Percentiles rank a stretch among this genome's conserved stretches.
phyloP scores from a whole-genome alignment of 2,797 vertebrate genomes.

The Notolepis coatsorum region DNA sequence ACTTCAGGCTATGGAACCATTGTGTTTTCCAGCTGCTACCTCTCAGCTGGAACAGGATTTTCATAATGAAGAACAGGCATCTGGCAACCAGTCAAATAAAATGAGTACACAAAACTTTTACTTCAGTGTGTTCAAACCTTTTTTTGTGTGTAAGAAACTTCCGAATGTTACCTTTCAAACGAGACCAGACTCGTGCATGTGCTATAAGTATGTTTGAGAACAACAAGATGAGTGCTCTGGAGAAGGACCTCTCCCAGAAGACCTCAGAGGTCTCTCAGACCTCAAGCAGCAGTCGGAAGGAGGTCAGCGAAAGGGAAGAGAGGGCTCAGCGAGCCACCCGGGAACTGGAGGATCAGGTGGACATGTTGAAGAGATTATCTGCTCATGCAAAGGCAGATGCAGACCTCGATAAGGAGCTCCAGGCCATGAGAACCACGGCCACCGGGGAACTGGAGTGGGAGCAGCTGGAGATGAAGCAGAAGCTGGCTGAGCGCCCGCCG shows the following conservation, averaged over 20 bases:
- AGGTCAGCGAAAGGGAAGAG: conserved; percentile 82
- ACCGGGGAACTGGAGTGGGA: conserved; percentile 83
- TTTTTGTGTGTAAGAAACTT: too few species aligned
- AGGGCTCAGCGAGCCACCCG: conserved; percentile 67
- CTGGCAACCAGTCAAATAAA: too few species aligned
- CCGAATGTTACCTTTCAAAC: too few species aligned
- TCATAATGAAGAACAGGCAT: too few species aligned
- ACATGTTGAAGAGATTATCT: conserved; percentile 82
- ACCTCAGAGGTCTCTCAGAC: conserved; percentile 79
- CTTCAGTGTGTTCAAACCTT: too few species aligned
- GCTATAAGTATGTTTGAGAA: conserved; percentile 94
- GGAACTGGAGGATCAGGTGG: conserved; percentile 86
- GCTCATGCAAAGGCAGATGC: conserved; percentile 69
- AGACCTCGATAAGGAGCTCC: conserved; percentile 76
- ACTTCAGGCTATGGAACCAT: too few species aligned
- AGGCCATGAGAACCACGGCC: conserved; percentile 82
- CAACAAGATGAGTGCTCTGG: conserved; percentile 91
- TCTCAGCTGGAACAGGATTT: too few species aligned
- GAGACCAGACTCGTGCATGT: too few species aligned
- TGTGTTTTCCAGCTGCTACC: too few species aligned
- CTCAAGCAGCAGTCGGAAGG: conserved; percentile 84
- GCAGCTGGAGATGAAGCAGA: conserved; percentile 79
- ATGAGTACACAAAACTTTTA: too few species aligned
- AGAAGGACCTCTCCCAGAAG: conserved; percentile 87
- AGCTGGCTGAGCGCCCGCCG: too few species aligned